Percentiles rank a stretch among this genome's conserved stretches.
These are phyloP conservation scores for Drosophila tropicalis DNA, from an alignment of 1,140 invertebrate species.

Conservation along the genomic window DNA sequence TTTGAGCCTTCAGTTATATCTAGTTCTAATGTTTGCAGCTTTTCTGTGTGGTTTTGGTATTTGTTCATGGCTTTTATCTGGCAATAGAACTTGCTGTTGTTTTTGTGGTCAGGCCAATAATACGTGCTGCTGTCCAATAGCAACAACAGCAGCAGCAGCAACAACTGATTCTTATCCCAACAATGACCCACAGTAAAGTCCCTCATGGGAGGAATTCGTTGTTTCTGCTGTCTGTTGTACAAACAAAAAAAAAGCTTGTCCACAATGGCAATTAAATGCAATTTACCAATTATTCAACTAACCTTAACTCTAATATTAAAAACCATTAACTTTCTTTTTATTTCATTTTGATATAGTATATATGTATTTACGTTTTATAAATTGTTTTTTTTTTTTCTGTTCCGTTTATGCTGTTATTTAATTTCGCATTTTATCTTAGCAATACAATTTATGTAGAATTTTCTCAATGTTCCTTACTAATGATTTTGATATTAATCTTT, in stretches of 20 bases:
- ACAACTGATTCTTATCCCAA: constrained; percentile 24
- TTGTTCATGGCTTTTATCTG: constrained; percentile 82
- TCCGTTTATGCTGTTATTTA: constrained; percentile 22
- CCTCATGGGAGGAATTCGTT: constrained; percentile 4
- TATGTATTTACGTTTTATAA: constrained; percentile 52
- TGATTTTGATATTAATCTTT: constrained; percentile 48
- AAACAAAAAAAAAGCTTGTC: constrained; percentile 16
- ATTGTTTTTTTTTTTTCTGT: constrained; percentile 31
- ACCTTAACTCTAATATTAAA: constrained; percentile 19
- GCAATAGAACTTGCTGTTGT: constrained; percentile 56
- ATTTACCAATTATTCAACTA: constrained; percentile 41
- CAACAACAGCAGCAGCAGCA: constrained; percentile 25
- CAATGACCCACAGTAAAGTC: constrained; percentile 54
- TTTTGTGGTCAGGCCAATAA: constrained; percentile 55
- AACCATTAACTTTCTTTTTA: not conserved
- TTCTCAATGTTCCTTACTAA: constrained; percentile 58
- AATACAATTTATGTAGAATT: constrained; percentile 28
- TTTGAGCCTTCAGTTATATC: constrained; percentile 81
- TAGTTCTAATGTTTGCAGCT: constrained; percentile 82
- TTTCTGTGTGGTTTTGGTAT: constrained; percentile 83
- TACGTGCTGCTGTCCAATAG: constrained; percentile 29
- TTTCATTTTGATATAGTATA: constrained; percentile 22
- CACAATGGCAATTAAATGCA: constrained; percentile 31
- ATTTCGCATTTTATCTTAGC: constrained; percentile 21
- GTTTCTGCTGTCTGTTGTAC: constrained; percentile 14